These are phyloP conservation scores for Rhinoraja longicauda DNA, from an alignment of 2,797 vertebrate genomes.

Conservation along the genomic window DNA sequence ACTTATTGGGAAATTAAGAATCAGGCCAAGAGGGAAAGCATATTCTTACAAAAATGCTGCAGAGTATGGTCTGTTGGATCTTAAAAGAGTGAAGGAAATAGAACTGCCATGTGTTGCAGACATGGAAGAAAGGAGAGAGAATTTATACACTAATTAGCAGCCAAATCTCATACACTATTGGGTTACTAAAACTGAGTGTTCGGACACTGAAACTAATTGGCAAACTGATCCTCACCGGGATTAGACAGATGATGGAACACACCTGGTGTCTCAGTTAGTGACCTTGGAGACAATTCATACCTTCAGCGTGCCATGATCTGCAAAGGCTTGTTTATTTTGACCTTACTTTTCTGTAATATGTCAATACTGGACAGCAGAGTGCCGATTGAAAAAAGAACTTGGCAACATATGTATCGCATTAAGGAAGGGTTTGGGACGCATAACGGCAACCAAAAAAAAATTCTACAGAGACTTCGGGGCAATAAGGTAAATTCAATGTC, in stretches of 20 bases:
- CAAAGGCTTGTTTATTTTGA: conserved; percentile 4
- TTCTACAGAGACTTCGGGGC: background rate
- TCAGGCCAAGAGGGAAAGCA: background rate
- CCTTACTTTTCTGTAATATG: conserved; percentile 1
- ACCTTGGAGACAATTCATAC: background rate
- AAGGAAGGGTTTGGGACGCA: background rate
- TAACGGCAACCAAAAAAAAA: background rate
- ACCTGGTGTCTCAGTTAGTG: background rate
- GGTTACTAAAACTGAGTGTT: background rate
- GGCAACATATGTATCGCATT: conserved; percentile 18
- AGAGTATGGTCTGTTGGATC: background rate
- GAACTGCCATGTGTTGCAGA: background rate
- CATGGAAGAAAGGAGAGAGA: background rate
- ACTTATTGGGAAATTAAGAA: background rate
- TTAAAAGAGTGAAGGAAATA: background rate
- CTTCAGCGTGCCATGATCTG: background rate
- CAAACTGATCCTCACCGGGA: background rate
- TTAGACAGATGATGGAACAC: background rate
- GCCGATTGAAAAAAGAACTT: background rate
- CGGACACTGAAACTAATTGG: background rate
- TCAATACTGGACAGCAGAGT: background rate
- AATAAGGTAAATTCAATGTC: background rate
- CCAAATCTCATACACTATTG: background rate
- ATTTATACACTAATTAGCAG: background rate
- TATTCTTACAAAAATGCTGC: background rate